Base-by-base conservation (phyloP, 2,797 vertebrate species). In the Cheracebus regulus region DNA sequence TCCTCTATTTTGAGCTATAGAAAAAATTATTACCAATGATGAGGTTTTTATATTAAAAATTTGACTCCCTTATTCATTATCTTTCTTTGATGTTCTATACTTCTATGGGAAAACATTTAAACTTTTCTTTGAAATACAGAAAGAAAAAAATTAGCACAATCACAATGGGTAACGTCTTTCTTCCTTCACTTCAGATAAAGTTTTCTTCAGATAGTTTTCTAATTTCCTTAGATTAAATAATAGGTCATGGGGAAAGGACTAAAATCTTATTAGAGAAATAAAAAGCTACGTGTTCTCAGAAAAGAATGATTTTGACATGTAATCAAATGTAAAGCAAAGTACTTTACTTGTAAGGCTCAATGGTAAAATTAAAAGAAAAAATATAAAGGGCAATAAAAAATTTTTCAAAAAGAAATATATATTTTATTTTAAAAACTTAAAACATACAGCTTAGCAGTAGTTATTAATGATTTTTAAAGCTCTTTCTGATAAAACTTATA, bases 351-450 rank as follows among this genome's bases (percentile, higher is more conserved):
- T 22, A n/a, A 39, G 9, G 9, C 5, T 19, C 36, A 72, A 72
- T 72, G n/a, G 26, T 28, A 58, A 58, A 58, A 58, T 28, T 58
- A 6, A 28, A 58, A 58, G 50, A 52, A 28, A 58, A 58, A 58
- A 28, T 48, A 17, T 78, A 46, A 61, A 78, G 15, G 30, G 36
- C 12, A 26, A 5, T 81, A 33, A 14, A 12, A 95, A 30, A 86
- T 41, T 81, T 14, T n/a, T 61, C 73, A 88, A n/a, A n/a, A 80
- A 80, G 12, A 80, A 80, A 80, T 41, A 28, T 30, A 84, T n/a
- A 76, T 91, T 81, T 95, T 57, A 73, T 95, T 95, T 88, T 72
- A 88, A 91, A 88, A 95, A 48, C 19, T 87, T 90, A 58, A 83
- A 83, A 90, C 30, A 76, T 48, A 19, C 30, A 67, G n/a, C 15